phyloP scores from a whole-genome alignment of 1,140 invertebrate species.

The Sarcophaga peregrina region DNA sequence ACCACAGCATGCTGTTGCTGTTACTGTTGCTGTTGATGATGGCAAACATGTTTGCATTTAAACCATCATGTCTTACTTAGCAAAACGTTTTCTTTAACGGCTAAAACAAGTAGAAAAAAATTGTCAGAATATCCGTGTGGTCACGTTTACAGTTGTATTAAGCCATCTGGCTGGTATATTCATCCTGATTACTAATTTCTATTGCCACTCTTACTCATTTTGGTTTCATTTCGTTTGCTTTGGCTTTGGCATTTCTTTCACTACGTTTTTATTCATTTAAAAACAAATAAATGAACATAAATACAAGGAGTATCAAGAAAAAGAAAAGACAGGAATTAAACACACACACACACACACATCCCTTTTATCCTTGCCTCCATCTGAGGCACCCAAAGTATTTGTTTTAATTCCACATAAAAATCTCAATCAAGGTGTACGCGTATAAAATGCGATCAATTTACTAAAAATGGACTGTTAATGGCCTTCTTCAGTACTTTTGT shows the following conservation, averaged over 20 bases:
- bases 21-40: not conserved
- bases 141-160: conserved; percentile 41
- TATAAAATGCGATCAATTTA: conserved; percentile 34
- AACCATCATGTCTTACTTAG: conserved; percentile 9
- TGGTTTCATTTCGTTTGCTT: not conserved
- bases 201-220: not conserved
- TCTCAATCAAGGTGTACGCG: conserved; percentile 33
- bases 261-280: not conserved
- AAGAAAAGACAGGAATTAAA: not conserved
- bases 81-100: not conserved
- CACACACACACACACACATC: not conserved
- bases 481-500: not conserved
- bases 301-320: not conserved
- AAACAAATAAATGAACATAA: conserved; percentile 7
- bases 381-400: not conserved
- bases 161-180: conserved; percentile 38
- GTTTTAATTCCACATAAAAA: conserved; percentile 29
- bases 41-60: conserved; percentile 19
- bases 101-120: not conserved
- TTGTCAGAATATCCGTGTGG: not conserved
- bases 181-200: conserved; percentile 41
- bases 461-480: conserved; percentile 40
- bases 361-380: not conserved
- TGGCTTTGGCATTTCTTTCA: not conserved
- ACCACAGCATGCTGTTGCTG: not conserved